Percentiles rank a stretch among this genome's conserved stretches.
These are phyloP conservation scores for Sphenodon punctatus DNA, from an alignment of 2,797 vertebrate species.

Conservation along the genomic window DNA sequence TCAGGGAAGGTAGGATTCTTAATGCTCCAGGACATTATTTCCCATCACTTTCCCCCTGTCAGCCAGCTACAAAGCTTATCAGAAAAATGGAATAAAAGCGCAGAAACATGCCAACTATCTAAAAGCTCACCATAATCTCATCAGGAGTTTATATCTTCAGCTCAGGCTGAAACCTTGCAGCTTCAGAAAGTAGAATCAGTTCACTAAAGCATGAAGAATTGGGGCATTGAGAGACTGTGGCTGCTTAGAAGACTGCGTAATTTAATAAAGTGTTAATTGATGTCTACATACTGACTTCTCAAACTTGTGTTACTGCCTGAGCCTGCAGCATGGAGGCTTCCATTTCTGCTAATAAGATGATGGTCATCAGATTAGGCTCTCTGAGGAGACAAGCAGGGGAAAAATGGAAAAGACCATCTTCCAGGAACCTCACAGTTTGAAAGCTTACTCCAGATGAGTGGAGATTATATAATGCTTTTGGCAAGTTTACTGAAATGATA, in stretches of 20 bases:
- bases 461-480: background rate
- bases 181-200: constrained; percentile 56
- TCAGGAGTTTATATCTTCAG: constrained; percentile 61
- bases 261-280: constrained; percentile 79
- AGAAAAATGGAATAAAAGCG: constrained; percentile 46
- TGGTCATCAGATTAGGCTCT: constrained; percentile 59
- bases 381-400: constrained; percentile 43
- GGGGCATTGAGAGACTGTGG: constrained; percentile 59
- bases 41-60: constrained; percentile 39
- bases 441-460: constrained; percentile 4
- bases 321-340: constrained; percentile 63
- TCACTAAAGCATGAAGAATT: constrained; percentile 68
- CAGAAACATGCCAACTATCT: constrained; percentile 36
- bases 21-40: constrained; percentile 6
- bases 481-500: background rate
- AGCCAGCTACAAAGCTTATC: constrained; percentile 46
- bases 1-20: constrained; percentile 35
- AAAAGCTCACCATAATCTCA: constrained; percentile 61
- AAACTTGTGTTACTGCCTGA: constrained; percentile 62
- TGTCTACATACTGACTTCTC: constrained; percentile 69
- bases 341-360: constrained; percentile 72
- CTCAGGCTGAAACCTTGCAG: constrained; percentile 61
- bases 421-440: constrained; percentile 14
- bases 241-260: constrained; percentile 76
- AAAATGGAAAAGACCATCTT: constrained; percentile 34